Base-by-base conservation (phyloP, 2,113 vertebrate species). In the Pontoporia blainvillei region DNA sequence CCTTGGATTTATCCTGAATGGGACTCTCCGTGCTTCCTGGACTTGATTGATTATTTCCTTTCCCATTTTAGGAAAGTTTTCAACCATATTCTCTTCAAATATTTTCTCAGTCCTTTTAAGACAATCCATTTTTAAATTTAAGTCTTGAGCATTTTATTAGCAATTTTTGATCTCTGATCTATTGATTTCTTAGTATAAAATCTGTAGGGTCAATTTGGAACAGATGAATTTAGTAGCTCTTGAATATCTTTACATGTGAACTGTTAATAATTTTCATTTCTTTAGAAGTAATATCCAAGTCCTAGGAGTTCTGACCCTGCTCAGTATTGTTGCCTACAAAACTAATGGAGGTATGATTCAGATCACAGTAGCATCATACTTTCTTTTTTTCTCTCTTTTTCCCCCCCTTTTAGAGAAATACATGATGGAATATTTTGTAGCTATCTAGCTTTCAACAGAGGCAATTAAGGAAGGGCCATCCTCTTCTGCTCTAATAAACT, bases 101-200 rank as follows among this genome's bases (percentile, higher is more conserved):
- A 52, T 52, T 52, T 52, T 52, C 49, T 52, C 49, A 52, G 49
- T 52, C 49, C 49, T 52, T 52, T 52, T 52, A 52, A 52, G 49
- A 52, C 27, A 57, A 39, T 73, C 6, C 1, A 57, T 79, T 85
- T 93, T 1, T 88, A 59, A 79, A 94, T 78, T 75, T 81, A 89
- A 91, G 13, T 36, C 49, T 79, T 97, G 41, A 64, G 20, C 31
- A 67, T 62, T 39, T 84, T 23, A 57, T 79, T 86, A 92, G 46
- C 15, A 87, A 94, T 72, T 66, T 54, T n/a, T 79, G 31, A 61
- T 59, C 57, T 92, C 36, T 44, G 67, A 59, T 39, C 44, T 59
- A 5, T 91, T 94, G 36, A n/a, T 81, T 82, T 85, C 7, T 82
- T 90, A 18, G 21, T 87, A 90, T 94, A 81, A 95, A 90, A 46